Percentiles rank a stretch among this genome's conserved stretches.
phyloP scores from a whole-genome alignment of 2,888 invertebrate genomes.

The Lepidochitona cinerea region DNA sequence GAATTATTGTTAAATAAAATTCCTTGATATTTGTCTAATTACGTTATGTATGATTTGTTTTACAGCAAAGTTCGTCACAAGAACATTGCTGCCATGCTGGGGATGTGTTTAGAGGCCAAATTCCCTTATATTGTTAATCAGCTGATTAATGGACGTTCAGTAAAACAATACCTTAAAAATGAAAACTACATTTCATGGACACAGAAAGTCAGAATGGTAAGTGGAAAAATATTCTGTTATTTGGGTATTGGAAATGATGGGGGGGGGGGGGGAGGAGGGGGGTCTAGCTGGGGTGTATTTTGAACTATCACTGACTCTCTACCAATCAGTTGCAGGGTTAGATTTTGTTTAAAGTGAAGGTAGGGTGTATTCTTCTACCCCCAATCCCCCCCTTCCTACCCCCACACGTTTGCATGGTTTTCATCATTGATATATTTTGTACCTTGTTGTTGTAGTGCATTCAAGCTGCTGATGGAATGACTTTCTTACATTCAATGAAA shows the following conservation, averaged over 20 bases:
- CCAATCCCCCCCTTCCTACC: no score
- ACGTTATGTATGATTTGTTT: no score
- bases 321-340: no score
- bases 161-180: slow-evolving; percentile 58
- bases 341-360: no score
- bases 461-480: slow-evolving; percentile 66
- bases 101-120: slow-evolving; percentile 61
- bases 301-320: no score
- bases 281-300: no score
- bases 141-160: slow-evolving; percentile 58
- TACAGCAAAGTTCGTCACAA: slow-evolving; percentile 62
- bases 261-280: no score
- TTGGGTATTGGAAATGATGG: no score
- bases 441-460: slow-evolving; percentile 47
- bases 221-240: slow-evolving; percentile 19
- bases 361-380: no score
- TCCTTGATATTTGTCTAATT: no score
- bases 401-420: no score
- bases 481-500: slow-evolving; percentile 64
- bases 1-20: no score
- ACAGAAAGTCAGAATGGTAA: slow-evolving; percentile 57
- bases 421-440: slow-evolving; percentile 1
- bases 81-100: slow-evolving; percentile 61
- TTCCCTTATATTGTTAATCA: slow-evolving; percentile 63
- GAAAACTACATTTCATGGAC: slow-evolving; percentile 48